Evolutionary conservation across 2,888 invertebrate species (phyloP), one percentile per base, ranked within the genome.

Genomic region (Suillia variegata): DNA sequence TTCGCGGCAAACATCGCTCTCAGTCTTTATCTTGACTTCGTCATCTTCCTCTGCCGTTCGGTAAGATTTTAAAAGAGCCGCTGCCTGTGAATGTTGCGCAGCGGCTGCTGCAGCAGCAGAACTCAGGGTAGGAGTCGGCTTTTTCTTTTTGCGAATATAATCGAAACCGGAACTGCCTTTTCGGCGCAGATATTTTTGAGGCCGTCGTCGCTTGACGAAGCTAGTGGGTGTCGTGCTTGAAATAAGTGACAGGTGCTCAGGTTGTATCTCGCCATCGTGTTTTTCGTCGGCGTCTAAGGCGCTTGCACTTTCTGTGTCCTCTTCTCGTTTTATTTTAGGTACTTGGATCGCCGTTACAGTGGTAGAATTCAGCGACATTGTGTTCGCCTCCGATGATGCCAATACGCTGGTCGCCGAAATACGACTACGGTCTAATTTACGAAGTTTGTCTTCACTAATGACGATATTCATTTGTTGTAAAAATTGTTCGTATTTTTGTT

Each of bases 81-180:
- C 2, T 2, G 54, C 15, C 8, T 54, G 45, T 13, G 24, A 22
- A 15, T 54, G 26, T 2, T 22, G 26, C 26, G 26, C 10, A 26
- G 26, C 5, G 26, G 54, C 52, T 18, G 48, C 4, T 21, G 20
- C 21, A 20, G 24, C 38, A 20, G 8, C 18, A 3, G 38, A 83
- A 1, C 84, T 81, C 48, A 87, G 86, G 34, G 8, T 33, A 3
- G 38, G 83, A 1, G 84, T 81, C 48, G 87, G 86, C 75, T 92
- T 92, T 80, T 94, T 94, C 84, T 93, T 94, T 75, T 94, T 94
- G 33, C 93, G 85, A 62, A 94, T 92, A 67, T 94, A 94, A 84
- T 94, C 94, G 79, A 94, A 94, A 2, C 82, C 82, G 4, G 82
- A 82, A 62, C 82, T 82, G 5, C 80, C 79, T 63, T 81, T 82